phyloP scores from a whole-genome alignment of 1,140 invertebrate species.

The Pseudomyrmex gracilis region DNA sequence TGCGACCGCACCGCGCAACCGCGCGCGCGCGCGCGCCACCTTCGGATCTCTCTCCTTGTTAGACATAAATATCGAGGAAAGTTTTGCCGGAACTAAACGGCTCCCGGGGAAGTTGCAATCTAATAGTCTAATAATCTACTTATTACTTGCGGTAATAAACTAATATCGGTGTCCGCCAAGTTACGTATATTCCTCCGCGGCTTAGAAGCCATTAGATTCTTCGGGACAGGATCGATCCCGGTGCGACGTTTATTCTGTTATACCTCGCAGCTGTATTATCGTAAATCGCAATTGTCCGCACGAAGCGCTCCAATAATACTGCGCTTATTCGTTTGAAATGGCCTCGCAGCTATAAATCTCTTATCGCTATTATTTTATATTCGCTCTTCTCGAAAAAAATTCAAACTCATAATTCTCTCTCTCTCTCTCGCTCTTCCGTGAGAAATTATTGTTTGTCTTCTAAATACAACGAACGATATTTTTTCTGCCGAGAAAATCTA shows the following conservation, averaged over 20 bases:
- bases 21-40: too few species aligned
- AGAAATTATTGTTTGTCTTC: conserved; percentile 10
- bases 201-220: conserved; percentile 57
- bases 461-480: neutral
- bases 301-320: neutral
- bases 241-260: conserved; percentile 10
- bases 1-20: too few species aligned
- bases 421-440: too few species aligned
- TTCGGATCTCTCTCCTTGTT: neutral
- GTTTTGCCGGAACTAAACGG: conserved; percentile 52
- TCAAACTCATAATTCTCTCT: neutral
- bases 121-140: conserved; percentile 64
- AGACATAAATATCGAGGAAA: conserved; percentile 58
- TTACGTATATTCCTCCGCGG: conserved; percentile 44
- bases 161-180: conserved; percentile 56
- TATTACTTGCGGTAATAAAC: conserved; percentile 59
- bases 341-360: too few species aligned
- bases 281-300: neutral
- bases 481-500: neutral
- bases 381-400: neutral
- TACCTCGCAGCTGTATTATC: conserved; percentile 1
- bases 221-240: conserved; percentile 41
- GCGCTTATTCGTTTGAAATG: neutral
- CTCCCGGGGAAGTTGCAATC: conserved; percentile 49
- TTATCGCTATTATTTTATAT: neutral